phyloP scores from a whole-genome alignment of 2,113 vertebrate genomes.

The Tragelaphus scriptus region DNA sequence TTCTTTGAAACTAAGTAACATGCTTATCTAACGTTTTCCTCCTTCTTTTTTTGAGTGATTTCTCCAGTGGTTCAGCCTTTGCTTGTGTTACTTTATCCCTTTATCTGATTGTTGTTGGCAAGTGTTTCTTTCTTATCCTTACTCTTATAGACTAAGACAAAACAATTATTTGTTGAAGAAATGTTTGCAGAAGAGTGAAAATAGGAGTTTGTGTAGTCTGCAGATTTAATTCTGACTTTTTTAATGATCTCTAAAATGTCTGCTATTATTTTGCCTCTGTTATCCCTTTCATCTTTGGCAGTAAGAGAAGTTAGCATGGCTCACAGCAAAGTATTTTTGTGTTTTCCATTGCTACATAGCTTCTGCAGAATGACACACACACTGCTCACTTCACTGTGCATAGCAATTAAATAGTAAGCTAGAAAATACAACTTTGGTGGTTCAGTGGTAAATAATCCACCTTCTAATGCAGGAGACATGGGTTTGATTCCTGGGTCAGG shows the following conservation, averaged over 20 bases:
- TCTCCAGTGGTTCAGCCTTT: background rate
- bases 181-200: background rate
- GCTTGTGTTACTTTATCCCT: background rate
- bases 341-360: background rate
- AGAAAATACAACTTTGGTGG: background rate
- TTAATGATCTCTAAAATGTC: background rate
- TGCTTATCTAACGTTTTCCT: background rate
- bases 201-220: background rate
- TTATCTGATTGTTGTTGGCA: background rate
- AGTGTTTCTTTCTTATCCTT: background rate
- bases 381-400: background rate
- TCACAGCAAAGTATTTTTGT: background rate
- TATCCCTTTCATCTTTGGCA: background rate
- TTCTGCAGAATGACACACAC: background rate
- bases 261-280: background rate
- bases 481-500: background rate
- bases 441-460: background rate
- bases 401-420: background rate
- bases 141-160: background rate
- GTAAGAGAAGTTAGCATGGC: background rate
- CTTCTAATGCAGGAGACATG: background rate
- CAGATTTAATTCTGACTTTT: background rate
- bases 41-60: background rate
- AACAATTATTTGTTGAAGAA: background rate
- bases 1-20: background rate